These are phyloP conservation scores for Zoanthus sansibaricus DNA, from an alignment of 92 coral and sea anemone species.

Conservation along the genomic window DNA sequence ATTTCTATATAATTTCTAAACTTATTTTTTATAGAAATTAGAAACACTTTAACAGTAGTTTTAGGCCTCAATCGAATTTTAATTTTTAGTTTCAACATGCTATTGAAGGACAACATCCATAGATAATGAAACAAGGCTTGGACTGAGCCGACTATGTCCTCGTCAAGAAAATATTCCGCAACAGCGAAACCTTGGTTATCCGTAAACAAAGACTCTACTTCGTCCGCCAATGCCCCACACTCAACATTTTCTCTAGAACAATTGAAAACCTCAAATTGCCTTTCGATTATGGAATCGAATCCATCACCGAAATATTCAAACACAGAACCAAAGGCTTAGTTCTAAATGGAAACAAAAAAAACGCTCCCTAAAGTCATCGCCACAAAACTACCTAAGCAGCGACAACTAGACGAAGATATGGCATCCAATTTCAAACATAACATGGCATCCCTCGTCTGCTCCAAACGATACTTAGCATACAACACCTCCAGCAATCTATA, in stretches of 20 bases:
- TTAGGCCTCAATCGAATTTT: no score
- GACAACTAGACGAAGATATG: slow-evolving; percentile 26
- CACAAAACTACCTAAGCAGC: slow-evolving; percentile 36
- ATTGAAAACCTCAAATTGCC: slow-evolving; percentile 4
- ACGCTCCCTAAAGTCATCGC: slow-evolving; percentile 41
- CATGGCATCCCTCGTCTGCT: slow-evolving; percentile 1
- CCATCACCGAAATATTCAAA: slow-evolving; percentile 50
- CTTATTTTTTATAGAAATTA: no score
- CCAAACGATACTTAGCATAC: slow-evolving; percentile 42
- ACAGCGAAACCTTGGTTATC: no score
- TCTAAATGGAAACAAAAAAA: slow-evolving; percentile 42
- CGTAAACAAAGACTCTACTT: no score
- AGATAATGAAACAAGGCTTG: no score
- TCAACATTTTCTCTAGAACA: background rate
- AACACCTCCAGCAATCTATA: slow-evolving; percentile 54
- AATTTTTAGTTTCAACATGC: no score
- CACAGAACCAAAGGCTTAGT: slow-evolving; percentile 50
- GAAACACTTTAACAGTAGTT: no score
- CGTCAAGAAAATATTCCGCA: no score
- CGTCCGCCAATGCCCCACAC: no score
- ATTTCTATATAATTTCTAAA: no score
- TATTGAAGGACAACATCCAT: no score
- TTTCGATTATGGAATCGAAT: slow-evolving; percentile 9
- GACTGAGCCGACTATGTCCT: no score
- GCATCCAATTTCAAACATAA: slow-evolving; percentile 40